Conservation (phyloP, 2,888 invertebrate species). For the Terebella lapidaria region DNA sequence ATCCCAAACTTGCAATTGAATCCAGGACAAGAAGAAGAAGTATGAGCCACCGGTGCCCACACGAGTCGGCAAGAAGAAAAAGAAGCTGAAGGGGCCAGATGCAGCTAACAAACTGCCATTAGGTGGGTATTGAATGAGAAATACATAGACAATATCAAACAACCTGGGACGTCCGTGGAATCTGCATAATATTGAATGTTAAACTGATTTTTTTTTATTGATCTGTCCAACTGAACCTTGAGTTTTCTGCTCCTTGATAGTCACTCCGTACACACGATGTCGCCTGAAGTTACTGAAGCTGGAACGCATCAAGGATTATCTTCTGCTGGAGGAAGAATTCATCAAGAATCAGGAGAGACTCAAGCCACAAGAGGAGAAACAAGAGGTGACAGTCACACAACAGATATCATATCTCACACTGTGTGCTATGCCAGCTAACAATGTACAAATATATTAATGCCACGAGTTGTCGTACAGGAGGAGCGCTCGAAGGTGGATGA, state of each 20-base stretch:
- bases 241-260: conserved; percentile 55
- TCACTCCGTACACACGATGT: conserved; percentile 96
- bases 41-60: conserved; percentile 99
- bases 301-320: conserved; percentile 96
- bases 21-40: conserved; percentile 75
- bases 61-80: conserved; percentile 87
- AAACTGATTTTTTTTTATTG: too few relatives aligned
- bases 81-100: conserved; percentile 97
- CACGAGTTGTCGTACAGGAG: conserved; percentile 63
- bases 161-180: too few relatives aligned
- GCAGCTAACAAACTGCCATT: conserved; percentile 94
- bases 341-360: conserved; percentile 96
- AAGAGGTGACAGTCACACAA: conserved; percentile 73
- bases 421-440: too few relatives aligned
- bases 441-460: too few relatives aligned
- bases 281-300: conserved; percentile 88
- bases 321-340: conserved; percentile 98
- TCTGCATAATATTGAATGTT: background rate
- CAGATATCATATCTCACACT: too few relatives aligned
- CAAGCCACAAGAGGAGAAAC: conserved; percentile 98
- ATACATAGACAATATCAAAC: too few relatives aligned
- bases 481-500: conserved; percentile 98
- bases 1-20: background rate
- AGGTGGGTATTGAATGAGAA: conserved; percentile 44
- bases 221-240: too few relatives aligned